phyloP scores from a whole-genome alignment of 2,797 vertebrate genomes.

The Neomorphus geoffroyi region DNA sequence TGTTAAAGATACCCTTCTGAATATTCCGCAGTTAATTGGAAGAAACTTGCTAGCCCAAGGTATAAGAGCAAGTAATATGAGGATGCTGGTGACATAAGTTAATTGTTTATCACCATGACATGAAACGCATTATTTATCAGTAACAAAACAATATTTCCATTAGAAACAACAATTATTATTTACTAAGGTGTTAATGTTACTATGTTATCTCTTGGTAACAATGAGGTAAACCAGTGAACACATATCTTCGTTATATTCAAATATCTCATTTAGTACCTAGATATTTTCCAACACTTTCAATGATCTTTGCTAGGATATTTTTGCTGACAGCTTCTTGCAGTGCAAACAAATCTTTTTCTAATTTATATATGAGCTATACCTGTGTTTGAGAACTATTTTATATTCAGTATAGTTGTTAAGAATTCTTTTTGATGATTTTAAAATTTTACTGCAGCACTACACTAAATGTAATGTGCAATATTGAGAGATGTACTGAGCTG shows the following conservation, averaged over 20 bases:
- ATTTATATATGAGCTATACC: not conserved
- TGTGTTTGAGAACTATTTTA: not conserved
- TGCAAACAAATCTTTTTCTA: not conserved
- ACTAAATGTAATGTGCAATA: not conserved
- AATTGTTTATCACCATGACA: not conserved
- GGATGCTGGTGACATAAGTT: not conserved
- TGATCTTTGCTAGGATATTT: not conserved
- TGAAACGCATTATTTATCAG: not conserved
- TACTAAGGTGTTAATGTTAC: not conserved
- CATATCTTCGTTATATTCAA: not conserved
- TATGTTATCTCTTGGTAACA: not conserved
- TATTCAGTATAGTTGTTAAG: not conserved
- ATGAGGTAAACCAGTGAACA: not conserved
- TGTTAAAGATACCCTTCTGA: not conserved
- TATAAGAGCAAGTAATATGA: not conserved
- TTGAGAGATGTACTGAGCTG: not conserved
- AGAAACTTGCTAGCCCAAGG: not conserved
- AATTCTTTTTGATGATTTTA: not conserved
- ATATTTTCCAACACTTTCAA: not conserved
- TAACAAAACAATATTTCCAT: not conserved
- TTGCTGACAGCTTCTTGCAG: not conserved
- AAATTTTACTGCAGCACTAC: not conserved
- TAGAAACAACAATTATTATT: not conserved
- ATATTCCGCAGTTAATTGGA: constrained; percentile 1
- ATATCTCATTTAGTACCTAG: not conserved